Evolutionary conservation across 2,797 vertebrate genomes (phyloP).

Genomic region (Strix occidentalis): DNA sequence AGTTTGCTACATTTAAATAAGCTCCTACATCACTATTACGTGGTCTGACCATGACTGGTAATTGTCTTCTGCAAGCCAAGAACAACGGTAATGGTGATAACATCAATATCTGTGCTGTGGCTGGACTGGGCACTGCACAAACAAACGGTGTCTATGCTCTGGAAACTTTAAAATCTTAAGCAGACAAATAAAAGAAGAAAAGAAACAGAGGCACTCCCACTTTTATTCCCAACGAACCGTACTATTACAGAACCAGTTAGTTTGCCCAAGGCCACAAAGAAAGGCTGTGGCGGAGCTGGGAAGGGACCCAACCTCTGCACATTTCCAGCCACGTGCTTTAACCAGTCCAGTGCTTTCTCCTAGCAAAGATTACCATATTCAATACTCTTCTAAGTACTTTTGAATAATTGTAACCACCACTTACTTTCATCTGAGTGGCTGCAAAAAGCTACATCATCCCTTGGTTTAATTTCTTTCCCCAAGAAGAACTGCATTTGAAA

Average conservation of each 20-base stretch:
- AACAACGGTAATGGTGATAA: rapidly evolving
- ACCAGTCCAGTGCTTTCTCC: conserved; percentile 35
- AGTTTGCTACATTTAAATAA: neutral
- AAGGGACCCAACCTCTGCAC: conserved; percentile 41
- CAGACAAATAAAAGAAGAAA: neutral
- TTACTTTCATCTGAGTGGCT: conserved; percentile 64
- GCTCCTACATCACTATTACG: neutral
- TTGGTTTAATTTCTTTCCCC: conserved; percentile 54
- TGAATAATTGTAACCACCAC: conserved; percentile 64
- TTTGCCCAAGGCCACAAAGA: conserved; percentile 59
- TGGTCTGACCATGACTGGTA: neutral
- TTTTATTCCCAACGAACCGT: neutral
- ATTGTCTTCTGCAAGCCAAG: neutral
- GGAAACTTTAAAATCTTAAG: neutral
- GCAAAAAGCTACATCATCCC: conserved; percentile 48
- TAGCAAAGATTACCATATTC: conserved; percentile 51
- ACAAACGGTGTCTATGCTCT: neutral
- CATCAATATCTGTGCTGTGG: neutral
- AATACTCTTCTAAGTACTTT: conserved; percentile 52
- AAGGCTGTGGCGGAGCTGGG: conserved; percentile 33
- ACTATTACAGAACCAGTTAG: conserved; percentile 31
- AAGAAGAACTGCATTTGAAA: conserved; percentile 55
- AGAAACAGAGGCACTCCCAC: neutral
- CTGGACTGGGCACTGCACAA: neutral
- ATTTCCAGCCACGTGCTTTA: conserved; percentile 54